Evolutionary conservation across 2,113 vertebrate species (phyloP), one percentile per base, ranked within the genome.

Genomic region (Morone chrysops): DNA sequence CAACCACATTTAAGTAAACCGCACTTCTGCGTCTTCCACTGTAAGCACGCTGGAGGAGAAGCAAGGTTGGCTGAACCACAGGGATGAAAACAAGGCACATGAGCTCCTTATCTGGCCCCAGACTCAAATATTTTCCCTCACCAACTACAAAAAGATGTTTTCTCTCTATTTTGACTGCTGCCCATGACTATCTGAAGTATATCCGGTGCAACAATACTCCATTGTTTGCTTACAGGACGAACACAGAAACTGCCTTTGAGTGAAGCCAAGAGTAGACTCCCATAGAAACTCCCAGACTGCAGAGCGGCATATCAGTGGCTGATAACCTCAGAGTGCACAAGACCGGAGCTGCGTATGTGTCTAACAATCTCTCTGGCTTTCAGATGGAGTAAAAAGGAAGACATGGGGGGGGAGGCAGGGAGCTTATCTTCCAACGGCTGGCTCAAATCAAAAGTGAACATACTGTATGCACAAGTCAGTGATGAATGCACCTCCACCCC

Each of bases 181-280:
- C 53, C 61, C 6, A 8, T 0, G 38, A 78, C 70, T 84, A 82
- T 93, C 92, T 86, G 81, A 73, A 65, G 80, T 77, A 59, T 59
- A 86, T 92, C 92, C 82, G 83, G 43, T 66, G 41, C 43, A 88
- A 93, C 90, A 93, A 89, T 89, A 68, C 43, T 20, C 78, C 82
- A 91, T 88, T 93, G 91, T 92, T 86, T 82, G 74, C 66, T 68
- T 72, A 77, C 90, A 79, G 82, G 78, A 90, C 47, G 20, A 74
- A 78, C 66, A 80, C 50, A 82, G 69, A 87, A 80, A 71, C n/a
- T 36, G 68, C 89, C 90, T 87, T 90, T 31, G 66, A 84, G 59
- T 11, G 71, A 86, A 80, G 90, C 89, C 85, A 78, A 87, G 61
- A 78, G 41, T 10, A 40, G 68, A 16, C 65, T 51, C 74, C 20